phyloP scores from a whole-genome alignment of 92 coral and sea anemone genomes.

The Parazoanthus swiftii region DNA sequence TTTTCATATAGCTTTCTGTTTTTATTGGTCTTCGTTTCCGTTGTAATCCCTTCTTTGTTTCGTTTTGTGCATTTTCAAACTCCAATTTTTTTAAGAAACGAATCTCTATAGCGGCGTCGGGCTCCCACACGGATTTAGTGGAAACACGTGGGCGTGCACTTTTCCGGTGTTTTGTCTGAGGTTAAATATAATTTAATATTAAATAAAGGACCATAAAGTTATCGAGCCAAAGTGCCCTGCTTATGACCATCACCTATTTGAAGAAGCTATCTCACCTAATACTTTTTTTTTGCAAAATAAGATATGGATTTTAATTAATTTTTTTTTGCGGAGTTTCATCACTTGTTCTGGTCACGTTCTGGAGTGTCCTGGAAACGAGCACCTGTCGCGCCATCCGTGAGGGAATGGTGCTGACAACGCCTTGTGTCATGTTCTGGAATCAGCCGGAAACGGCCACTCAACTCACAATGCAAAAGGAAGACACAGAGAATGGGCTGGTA shows the following conservation, averaged over 20 bases:
- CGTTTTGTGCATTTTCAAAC: background rate
- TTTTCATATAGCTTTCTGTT: background rate
- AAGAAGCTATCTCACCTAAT: background rate
- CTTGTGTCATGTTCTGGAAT: slow-evolving; percentile 19
- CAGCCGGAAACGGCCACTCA: slow-evolving; percentile 23
- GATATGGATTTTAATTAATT: too few relatives aligned
- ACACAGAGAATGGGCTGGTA: slow-evolving; percentile 11
- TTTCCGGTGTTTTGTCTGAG: slow-evolving; percentile 26
- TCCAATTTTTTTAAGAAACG: too few relatives aligned
- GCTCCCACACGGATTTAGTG: slow-evolving; percentile 21
- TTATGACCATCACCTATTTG: background rate
- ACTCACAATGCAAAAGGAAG: background rate
- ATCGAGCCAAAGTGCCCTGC: background rate
- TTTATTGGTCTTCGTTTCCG: background rate
- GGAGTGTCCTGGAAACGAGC: slow-evolving; percentile 10
- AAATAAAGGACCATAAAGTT: background rate
- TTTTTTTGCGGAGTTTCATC: background rate
- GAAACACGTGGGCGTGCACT: background rate
- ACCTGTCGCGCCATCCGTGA: slow-evolving; percentile 28
- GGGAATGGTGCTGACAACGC: slow-evolving; percentile 37
- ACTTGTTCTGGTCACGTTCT: background rate
- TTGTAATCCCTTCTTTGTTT: slow-evolving; percentile 2
- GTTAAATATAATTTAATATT: background rate
- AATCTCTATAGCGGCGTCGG: too few relatives aligned
- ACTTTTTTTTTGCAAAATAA: background rate